Conservation (phyloP, 30 jellyfish, hydroid and myxozoan species). For the Hydra vulgaris region DNA sequence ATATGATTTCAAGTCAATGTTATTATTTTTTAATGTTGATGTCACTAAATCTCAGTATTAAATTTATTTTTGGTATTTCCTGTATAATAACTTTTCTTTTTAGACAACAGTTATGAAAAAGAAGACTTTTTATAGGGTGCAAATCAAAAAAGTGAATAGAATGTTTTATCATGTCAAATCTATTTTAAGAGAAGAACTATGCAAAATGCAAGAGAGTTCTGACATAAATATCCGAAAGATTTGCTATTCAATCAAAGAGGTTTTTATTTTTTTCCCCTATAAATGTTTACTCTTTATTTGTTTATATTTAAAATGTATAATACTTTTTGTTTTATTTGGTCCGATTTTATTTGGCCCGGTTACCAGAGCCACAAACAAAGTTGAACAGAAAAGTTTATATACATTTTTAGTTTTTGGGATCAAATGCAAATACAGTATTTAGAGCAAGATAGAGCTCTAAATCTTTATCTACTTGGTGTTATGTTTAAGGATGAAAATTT, state of each 20-base stretch:
- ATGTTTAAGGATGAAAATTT: too few relatives aligned
- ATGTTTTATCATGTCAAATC: slow-evolving; percentile 25
- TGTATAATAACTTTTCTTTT: not conserved
- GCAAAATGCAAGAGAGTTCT: slow-evolving; percentile 35
- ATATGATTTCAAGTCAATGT: too few relatives aligned
- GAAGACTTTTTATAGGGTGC: slow-evolving; percentile 64
- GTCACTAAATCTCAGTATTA: not conserved
- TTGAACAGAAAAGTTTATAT: too few relatives aligned
- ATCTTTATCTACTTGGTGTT: too few relatives aligned
- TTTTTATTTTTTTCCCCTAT: not conserved
- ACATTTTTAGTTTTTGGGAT: too few relatives aligned
- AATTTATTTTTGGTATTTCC: not conserved
- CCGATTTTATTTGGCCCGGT: too few relatives aligned
- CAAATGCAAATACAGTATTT: too few relatives aligned
- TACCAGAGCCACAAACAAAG: too few relatives aligned
- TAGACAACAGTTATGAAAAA: slow-evolving; percentile 66
- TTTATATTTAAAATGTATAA: too few relatives aligned
- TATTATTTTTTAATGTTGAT: too few relatives aligned
- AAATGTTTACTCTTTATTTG: not conserved
- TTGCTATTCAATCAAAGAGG: slow-evolving; percentile 62
- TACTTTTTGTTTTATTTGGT: too few relatives aligned
- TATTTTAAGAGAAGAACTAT: slow-evolving; percentile 32
- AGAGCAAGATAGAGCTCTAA: too few relatives aligned
- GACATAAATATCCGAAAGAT: slow-evolving; percentile 35
- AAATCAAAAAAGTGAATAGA: slow-evolving; percentile 49